Conservation (phyloP, 2,888 invertebrate genomes). For the Cantharis rufa region DNA sequence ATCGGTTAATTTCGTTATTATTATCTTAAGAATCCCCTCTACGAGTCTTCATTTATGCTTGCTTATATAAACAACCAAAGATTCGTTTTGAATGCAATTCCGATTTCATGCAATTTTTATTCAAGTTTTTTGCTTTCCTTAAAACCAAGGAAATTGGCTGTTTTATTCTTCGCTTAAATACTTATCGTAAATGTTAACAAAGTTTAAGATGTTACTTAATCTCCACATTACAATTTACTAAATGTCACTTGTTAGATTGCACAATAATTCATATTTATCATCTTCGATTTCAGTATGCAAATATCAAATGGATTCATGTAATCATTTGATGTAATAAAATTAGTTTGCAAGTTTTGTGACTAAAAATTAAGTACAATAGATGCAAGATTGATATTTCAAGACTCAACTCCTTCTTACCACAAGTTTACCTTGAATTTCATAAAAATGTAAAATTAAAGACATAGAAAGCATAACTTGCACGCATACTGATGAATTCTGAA, state of each 20-base stretch:
- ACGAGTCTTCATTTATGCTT: neutral
- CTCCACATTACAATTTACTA: conserved; percentile 33
- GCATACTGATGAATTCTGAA: conserved; percentile 35
- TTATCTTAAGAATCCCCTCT: neutral
- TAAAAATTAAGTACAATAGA: conserved; percentile 12
- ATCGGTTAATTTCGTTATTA: conserved; percentile 10
- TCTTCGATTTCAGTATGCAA: conserved; percentile 30
- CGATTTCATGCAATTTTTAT: neutral
- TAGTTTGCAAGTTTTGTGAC: neutral
- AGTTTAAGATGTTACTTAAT: neutral
- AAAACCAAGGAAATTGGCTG: neutral
- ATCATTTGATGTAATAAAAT: neutral
- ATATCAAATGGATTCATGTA: neutral
- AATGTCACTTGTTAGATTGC: conserved; percentile 41
- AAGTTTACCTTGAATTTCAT: conserved; percentile 35
- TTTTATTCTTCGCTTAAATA: neutral
- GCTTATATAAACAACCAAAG: neutral
- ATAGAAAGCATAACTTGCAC: conserved; percentile 34
- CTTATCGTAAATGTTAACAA: neutral
- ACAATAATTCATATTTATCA: conserved; percentile 32
- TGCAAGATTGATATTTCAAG: conserved; percentile 18
- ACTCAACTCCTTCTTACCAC: conserved; percentile 18
- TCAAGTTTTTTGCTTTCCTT: neutral
- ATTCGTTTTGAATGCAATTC: neutral
- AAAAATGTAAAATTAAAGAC: conserved; percentile 30